These are phyloP conservation scores for Gavia stellata DNA, from an alignment of 2,113 vertebrate genomes.

Conservation along the genomic window DNA sequence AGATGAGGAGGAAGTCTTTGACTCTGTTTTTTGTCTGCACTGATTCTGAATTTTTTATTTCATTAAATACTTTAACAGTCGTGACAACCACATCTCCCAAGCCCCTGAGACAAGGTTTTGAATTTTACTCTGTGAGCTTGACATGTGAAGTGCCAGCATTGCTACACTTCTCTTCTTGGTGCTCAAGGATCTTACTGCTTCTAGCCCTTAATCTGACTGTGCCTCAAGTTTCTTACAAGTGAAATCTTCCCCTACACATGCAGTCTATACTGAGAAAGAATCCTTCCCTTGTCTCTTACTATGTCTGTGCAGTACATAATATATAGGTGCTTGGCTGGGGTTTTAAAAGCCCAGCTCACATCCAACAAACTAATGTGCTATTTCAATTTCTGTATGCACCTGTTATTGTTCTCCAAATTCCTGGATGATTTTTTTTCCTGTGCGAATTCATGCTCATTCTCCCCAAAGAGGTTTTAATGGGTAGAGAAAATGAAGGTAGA, in stretches of 20 bases:
- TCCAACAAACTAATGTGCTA: background rate
- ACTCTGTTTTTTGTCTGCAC: background rate
- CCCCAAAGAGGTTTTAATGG: conserved; percentile 15
- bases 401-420: background rate
- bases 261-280: background rate
- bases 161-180: background rate
- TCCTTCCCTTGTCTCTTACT: background rate
- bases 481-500: background rate
- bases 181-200: background rate
- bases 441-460: background rate
- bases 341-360: background rate
- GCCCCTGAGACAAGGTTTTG: background rate
- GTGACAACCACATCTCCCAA: background rate
- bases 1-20: background rate
- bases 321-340: background rate
- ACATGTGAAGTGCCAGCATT: background rate
- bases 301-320: background rate
- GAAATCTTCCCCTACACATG: background rate
- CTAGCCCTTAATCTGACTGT: background rate
- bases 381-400: conserved; percentile 12
- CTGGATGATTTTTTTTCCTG: background rate
- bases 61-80: background rate
- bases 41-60: background rate
- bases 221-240: background rate
- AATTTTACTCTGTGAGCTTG: background rate